These are phyloP conservation scores for Noctuana brunneofusca DNA, from an alignment of 2,888 invertebrate species.

Conservation along the genomic window DNA sequence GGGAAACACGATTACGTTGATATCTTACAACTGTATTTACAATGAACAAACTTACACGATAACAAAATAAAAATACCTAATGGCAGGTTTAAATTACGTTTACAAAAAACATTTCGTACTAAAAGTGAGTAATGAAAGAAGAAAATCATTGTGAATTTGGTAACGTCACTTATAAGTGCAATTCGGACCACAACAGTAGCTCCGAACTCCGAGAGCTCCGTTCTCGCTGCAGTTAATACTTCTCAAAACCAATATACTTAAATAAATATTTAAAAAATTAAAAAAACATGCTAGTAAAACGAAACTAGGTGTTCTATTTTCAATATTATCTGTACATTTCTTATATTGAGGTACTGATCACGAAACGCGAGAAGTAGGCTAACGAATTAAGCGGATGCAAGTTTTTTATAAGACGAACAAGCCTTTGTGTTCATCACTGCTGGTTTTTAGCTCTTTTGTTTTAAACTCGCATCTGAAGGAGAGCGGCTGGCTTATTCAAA, in stretches of 20 bases:
- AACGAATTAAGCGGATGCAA: slow-evolving; percentile 1
- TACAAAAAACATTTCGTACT: slow-evolving; percentile 16
- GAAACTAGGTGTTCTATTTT: not conserved
- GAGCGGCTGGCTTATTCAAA: slow-evolving; percentile 7
- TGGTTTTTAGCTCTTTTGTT: slow-evolving; percentile 21
- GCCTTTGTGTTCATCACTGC: slow-evolving; percentile 9
- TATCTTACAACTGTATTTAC: slow-evolving; percentile 62
- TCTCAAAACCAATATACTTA: slow-evolving; percentile 19
- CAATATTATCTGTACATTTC: not conserved
- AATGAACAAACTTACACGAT: slow-evolving; percentile 30
- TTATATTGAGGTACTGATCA: not conserved
- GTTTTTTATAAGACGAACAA: slow-evolving; percentile 11
- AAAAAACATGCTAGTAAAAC: slow-evolving; percentile 22
- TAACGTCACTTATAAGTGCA: slow-evolving; percentile 21
- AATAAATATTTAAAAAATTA: slow-evolving; percentile 14
- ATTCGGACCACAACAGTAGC: slow-evolving; percentile 10
- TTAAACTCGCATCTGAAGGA: slow-evolving; percentile 5
- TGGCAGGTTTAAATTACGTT: slow-evolving; percentile 28
- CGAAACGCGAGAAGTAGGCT: slow-evolving; percentile 2
- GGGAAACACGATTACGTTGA: slow-evolving; percentile 54
- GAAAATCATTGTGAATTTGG: not conserved
- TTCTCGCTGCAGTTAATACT: slow-evolving; percentile 16
- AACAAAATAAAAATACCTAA: slow-evolving; percentile 21
- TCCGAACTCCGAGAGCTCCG: slow-evolving; percentile 12
- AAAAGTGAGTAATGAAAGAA: slow-evolving; percentile 7